A percentile compares a stretch with the other conserved stretches of the same genome.
phyloP scores from a whole-genome alignment of 2,797 vertebrate genomes.

The Catharus ustulatus region DNA sequence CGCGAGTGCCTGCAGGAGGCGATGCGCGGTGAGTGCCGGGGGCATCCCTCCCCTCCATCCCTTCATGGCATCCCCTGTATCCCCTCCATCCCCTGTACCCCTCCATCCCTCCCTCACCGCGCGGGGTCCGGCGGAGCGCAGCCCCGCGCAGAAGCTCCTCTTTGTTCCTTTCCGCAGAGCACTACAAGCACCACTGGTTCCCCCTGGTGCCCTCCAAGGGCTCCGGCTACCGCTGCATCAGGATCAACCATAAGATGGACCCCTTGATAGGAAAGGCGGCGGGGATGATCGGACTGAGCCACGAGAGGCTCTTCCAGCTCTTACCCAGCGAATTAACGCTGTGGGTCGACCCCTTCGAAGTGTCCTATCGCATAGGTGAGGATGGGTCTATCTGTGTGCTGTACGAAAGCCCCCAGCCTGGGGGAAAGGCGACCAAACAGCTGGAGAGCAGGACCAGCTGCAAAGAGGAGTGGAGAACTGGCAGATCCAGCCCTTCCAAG shows the following conservation, averaged over 20 bases:
- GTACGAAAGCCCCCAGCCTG: constrained; percentile 70
- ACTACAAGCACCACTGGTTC: constrained; percentile 82
- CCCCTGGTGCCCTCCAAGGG: constrained; percentile 77
- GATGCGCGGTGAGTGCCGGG: constrained; percentile 30
- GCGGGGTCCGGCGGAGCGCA: not conserved
- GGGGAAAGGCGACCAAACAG: not conserved
- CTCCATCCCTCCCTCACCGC: not conserved
- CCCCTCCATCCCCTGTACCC: not conserved
- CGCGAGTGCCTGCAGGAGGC: constrained; percentile 75
- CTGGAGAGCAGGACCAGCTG: constrained; percentile 70
- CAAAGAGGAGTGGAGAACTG: constrained; percentile 73
- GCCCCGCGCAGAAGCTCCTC: not conserved
- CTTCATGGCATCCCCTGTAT: not conserved
- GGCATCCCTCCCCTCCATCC: not conserved
- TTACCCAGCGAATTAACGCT: constrained; percentile 81
- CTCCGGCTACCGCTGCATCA: constrained; percentile 81
- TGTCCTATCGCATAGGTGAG: constrained; percentile 82
- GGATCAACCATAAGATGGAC: constrained; percentile 84
- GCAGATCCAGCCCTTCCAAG: constrained; percentile 74
- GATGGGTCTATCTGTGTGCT: constrained; percentile 82
- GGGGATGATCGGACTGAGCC: constrained; percentile 75
- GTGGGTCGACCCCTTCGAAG: constrained; percentile 83
- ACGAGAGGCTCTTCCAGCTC: constrained; percentile 77
- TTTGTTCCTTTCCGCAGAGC: constrained; percentile 68
- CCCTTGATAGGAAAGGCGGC: constrained; percentile 79